Conservation (phyloP, 2,888 invertebrate species). For the Eilema griseolum region DNA sequence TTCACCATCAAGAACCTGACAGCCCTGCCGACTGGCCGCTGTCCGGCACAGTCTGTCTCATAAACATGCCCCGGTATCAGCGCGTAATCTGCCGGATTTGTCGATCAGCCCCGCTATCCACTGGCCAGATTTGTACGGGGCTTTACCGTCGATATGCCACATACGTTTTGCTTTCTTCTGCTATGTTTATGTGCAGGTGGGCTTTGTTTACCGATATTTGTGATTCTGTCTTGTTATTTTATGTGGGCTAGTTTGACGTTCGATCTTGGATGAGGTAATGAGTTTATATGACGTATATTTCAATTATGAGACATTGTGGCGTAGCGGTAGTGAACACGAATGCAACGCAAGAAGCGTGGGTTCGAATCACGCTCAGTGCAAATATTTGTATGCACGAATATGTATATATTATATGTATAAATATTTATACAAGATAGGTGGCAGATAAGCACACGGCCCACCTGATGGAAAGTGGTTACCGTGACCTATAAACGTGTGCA, state of each 20-base stretch:
- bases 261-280: slow-evolving; percentile 3
- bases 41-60: slow-evolving; percentile 80
- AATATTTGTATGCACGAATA: too few relatives aligned
- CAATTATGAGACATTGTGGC: neutral
- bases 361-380: too few relatives aligned
- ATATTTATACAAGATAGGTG: too few relatives aligned
- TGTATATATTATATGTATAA: too few relatives aligned
- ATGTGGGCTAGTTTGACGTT: slow-evolving; percentile 30
- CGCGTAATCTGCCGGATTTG: slow-evolving; percentile 87
- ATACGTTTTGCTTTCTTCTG: slow-evolving; percentile 84
- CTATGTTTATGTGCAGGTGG: slow-evolving; percentile 81
- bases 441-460: too few relatives aligned
- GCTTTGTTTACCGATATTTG: slow-evolving; percentile 59
- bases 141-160: slow-evolving; percentile 81
- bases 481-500: too few relatives aligned
- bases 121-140: slow-evolving; percentile 84
- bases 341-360: too few relatives aligned
- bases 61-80: slow-evolving; percentile 86
- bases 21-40: slow-evolving; percentile 65
- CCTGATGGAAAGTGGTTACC: too few relatives aligned
- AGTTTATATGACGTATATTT: neutral
- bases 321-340: too few relatives aligned
- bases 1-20: slow-evolving; percentile 27
- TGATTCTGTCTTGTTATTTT: slow-evolving; percentile 50
- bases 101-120: slow-evolving; percentile 85